Evolutionary conservation across 2,113 vertebrate genomes (phyloP).

Genomic region (Saccopteryx bilineata): DNA sequence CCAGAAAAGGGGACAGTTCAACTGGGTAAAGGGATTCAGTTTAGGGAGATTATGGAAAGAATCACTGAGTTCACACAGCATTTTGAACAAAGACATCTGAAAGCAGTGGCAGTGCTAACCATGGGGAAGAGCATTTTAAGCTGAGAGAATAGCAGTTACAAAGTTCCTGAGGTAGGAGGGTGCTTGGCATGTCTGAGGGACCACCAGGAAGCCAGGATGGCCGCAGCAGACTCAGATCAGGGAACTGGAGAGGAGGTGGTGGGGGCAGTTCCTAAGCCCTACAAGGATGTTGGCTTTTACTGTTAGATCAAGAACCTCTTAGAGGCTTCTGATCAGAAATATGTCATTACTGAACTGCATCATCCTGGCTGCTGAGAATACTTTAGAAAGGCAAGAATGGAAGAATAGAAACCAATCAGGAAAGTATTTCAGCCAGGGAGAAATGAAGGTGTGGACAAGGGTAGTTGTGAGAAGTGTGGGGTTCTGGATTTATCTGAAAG

Average conservation of each 20-base stretch:
- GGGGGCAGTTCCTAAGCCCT: neutral
- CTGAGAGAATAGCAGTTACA: neutral
- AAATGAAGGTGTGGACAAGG: neutral
- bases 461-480: neutral
- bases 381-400: neutral
- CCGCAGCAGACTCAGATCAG: neutral
- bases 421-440: neutral
- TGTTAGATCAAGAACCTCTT: neutral
- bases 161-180: neutral
- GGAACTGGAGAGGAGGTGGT: neutral
- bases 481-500: neutral
- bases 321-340: neutral
- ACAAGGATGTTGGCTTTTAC: neutral
- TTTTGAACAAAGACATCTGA: neutral
- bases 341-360: neutral
- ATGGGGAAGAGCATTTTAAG: neutral
- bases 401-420: neutral
- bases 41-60: neutral
- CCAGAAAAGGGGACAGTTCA: neutral
- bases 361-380: neutral
- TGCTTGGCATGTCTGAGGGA: neutral
- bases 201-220: neutral
- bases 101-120: neutral
- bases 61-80: neutral
- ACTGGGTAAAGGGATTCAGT: neutral